Percentiles rank a stretch among this genome's conserved stretches.
These are phyloP conservation scores for Myxocyprinus asiaticus DNA, from an alignment of 2,113 vertebrate genomes.

Conservation along the genomic window DNA sequence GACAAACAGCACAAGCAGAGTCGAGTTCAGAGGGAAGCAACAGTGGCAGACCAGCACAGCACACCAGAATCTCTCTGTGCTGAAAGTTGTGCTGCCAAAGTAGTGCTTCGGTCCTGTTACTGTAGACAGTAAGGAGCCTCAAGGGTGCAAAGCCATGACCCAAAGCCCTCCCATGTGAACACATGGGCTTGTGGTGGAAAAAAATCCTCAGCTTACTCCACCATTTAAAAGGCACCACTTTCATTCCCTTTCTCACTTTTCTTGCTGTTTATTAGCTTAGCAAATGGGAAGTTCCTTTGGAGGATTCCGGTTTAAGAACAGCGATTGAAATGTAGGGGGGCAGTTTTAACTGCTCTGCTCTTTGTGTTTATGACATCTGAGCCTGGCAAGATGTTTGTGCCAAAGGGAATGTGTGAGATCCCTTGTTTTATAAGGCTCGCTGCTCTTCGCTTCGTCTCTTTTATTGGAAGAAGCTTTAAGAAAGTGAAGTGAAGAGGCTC, in stretches of 20 bases:
- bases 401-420: not conserved
- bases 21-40: conserved; percentile 11
- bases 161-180: not conserved
- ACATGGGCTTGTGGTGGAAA: not conserved
- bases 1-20: conserved; percentile 48
- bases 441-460: not conserved
- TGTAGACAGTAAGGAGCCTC: conserved; percentile 40
- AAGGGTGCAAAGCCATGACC: conserved; percentile 20
- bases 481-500: conserved; percentile 47
- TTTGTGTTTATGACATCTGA: conserved; percentile 15
- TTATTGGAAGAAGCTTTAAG: not conserved
- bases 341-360: conserved; percentile 28
- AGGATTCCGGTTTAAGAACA: conserved; percentile 39
- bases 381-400: not conserved
- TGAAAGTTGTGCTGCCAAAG: not conserved
- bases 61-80: too few species aligned
- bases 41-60: conserved; percentile 2
- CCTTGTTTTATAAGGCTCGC: not conserved
- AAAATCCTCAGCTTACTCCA: conserved; percentile 10
- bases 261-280: conserved; percentile 64
- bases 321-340: not conserved
- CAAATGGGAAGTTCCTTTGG: conserved; percentile 67
- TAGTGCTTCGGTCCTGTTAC: conserved; percentile 9
- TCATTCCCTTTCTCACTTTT: not conserved
- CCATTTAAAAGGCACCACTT: conserved; percentile 10